Base-by-base conservation (phyloP, 2,888 invertebrate species). In the Drosophila barbarae region DNA sequence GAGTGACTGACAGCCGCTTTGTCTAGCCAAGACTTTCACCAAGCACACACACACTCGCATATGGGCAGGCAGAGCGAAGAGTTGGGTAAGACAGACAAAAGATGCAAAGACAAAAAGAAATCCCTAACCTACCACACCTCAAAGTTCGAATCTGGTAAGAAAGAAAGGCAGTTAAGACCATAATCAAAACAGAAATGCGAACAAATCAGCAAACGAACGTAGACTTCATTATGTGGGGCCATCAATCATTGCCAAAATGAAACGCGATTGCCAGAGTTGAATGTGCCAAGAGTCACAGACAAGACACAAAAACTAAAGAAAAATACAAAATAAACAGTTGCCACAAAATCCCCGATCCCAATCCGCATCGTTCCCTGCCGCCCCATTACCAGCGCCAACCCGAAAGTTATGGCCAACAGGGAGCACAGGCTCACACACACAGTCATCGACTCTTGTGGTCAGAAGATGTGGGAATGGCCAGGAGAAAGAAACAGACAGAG, bases 111-210 rank as follows among this genome's bases (percentile, higher is more conserved):
- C 32, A 46, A n/a, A 52, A 53, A 38, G 38, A 68, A 68, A 72
- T 58, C 73, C 79, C 79, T 83, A 79, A 79, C 79, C 79, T 79
- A 79, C 84, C 79, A 79, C 79, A 79, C 79, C 79, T 79, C 50
- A 58, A 39, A 51, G 39, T 52, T 47, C 36, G 15, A 23, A 57
- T 61, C 38, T 23, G 28, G 59, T 50, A 52, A 72, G 73, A 76
- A 73, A 74, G 73, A 77, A 71, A 75, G 69, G 53, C 69, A 41
- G 57, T 58, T 46, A 71, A 80, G 73, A 78, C 69, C 76, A 72
- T 80, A 82, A 84, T 82, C 80, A 84, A 80, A 84, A 84, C 83
- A 82, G 72, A 81, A 78, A 76, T 67, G 59, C 46, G 57, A 78
- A 68, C 73, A 75, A 81, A 80, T 75, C 75, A 79, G 72, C 81